A percentile compares a stretch with the other conserved stretches of the same genome.
Conservation (phyloP, 2,888 invertebrate genomes). For the Chironomus riparius region DNA sequence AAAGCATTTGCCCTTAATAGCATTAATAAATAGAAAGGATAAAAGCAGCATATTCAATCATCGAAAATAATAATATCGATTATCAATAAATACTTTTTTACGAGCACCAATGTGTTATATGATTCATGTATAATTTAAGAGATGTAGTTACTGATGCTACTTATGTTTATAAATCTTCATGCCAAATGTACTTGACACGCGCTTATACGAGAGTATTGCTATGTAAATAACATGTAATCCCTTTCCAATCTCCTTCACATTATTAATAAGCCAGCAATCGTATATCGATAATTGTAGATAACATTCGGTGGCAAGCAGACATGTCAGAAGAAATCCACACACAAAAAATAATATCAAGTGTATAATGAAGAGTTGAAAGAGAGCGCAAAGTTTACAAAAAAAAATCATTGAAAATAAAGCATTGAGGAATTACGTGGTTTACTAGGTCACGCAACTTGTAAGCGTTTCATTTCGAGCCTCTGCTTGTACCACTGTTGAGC, state of each 20-base stretch:
- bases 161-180: background rate
- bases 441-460: constrained; percentile 24
- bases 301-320: background rate
- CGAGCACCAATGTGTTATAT: no score
- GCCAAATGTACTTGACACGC: background rate
- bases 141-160: background rate
- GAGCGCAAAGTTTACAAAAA: background rate
- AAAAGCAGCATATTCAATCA: background rate
- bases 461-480: constrained; percentile 15
- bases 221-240: background rate
- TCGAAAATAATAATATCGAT: background rate
- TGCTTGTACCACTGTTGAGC: background rate
- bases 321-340: background rate
- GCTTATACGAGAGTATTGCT: background rate
- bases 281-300: background rate
- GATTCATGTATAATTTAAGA: no score
- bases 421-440: constrained; percentile 19
- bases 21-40: background rate
- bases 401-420: constrained; percentile 9
- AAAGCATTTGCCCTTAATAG: background rate
- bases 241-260: background rate
- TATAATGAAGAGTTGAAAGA: background rate
- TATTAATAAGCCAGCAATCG: background rate
- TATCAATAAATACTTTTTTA: background rate
- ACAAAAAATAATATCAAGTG: background rate